A percentile compares a stretch with the other conserved stretches of the same genome.
phyloP scores from a whole-genome alignment of 2,888 invertebrate genomes.

The Emmelina monodactyla region DNA sequence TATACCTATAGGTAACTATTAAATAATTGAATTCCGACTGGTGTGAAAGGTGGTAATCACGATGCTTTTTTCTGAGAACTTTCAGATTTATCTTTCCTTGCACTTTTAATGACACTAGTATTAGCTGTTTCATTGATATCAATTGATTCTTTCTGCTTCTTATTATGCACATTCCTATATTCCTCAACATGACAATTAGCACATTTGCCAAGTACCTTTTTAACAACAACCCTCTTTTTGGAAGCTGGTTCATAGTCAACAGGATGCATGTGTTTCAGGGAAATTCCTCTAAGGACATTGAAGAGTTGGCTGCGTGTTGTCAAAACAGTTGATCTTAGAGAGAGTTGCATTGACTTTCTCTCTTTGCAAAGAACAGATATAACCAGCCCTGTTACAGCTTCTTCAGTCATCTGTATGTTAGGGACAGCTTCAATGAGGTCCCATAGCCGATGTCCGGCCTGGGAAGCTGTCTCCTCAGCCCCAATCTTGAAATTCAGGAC shows the following conservation, averaged over 20 bases:
- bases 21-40: too few relatives aligned
- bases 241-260: background rate
- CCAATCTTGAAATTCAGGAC: conserved; percentile 15
- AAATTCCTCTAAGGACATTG: background rate
- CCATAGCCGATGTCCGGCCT: conserved; percentile 16
- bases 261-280: background rate
- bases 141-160: background rate
- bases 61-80: too few relatives aligned
- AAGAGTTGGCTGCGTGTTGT: background rate
- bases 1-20: too few relatives aligned
- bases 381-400: background rate
- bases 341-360: background rate
- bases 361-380: background rate
- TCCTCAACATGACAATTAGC: background rate
- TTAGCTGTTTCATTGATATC: too few relatives aligned
- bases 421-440: conserved; percentile 6
- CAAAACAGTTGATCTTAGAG: background rate
- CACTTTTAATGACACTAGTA: too few relatives aligned
- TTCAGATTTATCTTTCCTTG: too few relatives aligned
- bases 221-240: background rate
- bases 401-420: background rate
- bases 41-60: too few relatives aligned
- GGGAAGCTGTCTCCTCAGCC: conserved; percentile 9
- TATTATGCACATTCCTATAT: background rate
- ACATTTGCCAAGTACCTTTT: background rate